Evolutionary conservation across 2,113 vertebrate genomes (phyloP).

Genomic region (Oenanthe melanoleuca): DNA sequence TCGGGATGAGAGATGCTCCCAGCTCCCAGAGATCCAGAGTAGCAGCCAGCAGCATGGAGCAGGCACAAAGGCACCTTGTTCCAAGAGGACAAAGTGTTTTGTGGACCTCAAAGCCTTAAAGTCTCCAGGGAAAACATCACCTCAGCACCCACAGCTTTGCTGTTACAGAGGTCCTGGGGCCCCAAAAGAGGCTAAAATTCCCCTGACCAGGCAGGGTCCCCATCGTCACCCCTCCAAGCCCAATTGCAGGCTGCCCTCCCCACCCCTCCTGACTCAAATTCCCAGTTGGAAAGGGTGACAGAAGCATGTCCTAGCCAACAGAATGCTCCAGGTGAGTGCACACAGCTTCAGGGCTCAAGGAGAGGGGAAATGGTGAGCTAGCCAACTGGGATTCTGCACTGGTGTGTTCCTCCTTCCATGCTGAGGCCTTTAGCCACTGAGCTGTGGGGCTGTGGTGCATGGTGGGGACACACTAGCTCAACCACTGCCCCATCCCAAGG

Average conservation of each 20-base stretch:
- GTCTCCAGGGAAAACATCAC: not conserved
- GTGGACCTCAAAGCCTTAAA: not conserved
- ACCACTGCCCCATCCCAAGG: not conserved
- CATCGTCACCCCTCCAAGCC: too few species aligned
- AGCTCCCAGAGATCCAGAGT: not conserved
- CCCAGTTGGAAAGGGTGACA: not conserved
- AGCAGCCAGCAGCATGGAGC: not conserved
- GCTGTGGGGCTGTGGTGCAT: accelerated
- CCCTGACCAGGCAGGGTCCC: not conserved
- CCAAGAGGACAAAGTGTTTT: not conserved
- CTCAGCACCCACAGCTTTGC: not conserved
- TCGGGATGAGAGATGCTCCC: not conserved
- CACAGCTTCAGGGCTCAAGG: not conserved
- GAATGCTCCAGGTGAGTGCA: not conserved
- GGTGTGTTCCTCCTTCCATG: accelerated
- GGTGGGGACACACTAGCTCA: accelerated
- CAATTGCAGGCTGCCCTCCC: not conserved
- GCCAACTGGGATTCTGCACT: not conserved
- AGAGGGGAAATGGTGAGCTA: not conserved
- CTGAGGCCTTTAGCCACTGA: not conserved
- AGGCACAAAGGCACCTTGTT: accelerated
- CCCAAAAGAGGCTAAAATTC: not conserved
- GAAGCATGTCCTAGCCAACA: not conserved
- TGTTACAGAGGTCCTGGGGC: not conserved
- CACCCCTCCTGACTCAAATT: not conserved